These are phyloP conservation scores for Thereva nobilitata DNA, from an alignment of 2,888 invertebrate species.

Conservation along the genomic window DNA sequence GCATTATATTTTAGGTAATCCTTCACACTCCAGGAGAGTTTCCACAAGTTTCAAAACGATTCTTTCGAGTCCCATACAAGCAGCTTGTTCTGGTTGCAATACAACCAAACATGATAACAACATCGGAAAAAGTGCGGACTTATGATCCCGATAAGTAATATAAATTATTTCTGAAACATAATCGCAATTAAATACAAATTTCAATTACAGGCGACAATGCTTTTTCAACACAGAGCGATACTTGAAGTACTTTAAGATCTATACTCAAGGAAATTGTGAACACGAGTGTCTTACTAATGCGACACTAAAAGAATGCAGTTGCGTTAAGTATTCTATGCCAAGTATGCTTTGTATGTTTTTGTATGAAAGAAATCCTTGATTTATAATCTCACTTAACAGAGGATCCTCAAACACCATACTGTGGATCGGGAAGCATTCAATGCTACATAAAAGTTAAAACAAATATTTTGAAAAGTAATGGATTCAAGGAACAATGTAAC, in stretches of 20 bases:
- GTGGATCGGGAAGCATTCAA: not conserved
- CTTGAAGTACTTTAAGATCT: slow-evolving; percentile 65
- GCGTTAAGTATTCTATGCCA: slow-evolving; percentile 69
- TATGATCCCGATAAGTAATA: slow-evolving; percentile 20
- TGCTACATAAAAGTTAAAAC: slow-evolving; percentile 16
- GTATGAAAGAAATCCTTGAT: not conserved
- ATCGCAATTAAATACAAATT: not conserved
- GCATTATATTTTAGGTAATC: slow-evolving; percentile 60
- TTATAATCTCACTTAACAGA: not conserved
- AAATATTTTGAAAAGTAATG: slow-evolving; percentile 8
- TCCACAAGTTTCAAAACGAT: slow-evolving; percentile 66
- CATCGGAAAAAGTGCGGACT: slow-evolving; percentile 45
- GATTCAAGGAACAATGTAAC: slow-evolving; percentile 56
- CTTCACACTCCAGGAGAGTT: slow-evolving; percentile 68
- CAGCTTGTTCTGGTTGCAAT: slow-evolving; percentile 68
- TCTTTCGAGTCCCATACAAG: slow-evolving; percentile 65
- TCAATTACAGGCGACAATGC: slow-evolving; percentile 62
- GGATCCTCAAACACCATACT: not conserved
- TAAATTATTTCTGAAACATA: not conserved
- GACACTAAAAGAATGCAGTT: slow-evolving; percentile 63
- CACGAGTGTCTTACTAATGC: slow-evolving; percentile 69
- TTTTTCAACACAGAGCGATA: slow-evolving; percentile 66
- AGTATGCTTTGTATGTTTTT: slow-evolving; percentile 52
- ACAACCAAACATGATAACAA: slow-evolving; percentile 71
- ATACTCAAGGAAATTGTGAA: slow-evolving; percentile 70